Base-by-base conservation (phyloP, 2,888 invertebrate species). In the Ernsta delagoae region DNA sequence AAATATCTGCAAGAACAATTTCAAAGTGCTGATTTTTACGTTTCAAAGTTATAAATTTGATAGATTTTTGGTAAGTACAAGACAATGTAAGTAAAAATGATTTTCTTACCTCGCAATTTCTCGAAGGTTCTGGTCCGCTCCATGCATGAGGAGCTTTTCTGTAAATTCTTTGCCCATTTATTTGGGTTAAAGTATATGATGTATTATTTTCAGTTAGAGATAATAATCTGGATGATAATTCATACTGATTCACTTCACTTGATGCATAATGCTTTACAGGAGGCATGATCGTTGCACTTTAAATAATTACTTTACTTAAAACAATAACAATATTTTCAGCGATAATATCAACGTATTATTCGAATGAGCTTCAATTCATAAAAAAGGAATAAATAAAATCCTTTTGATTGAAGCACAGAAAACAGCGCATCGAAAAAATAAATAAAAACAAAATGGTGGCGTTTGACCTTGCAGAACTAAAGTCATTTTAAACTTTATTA, bases 121-220 rank as follows among this genome's bases (percentile, higher is more conserved):
- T 94, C 1, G 91, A 95, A 16, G 94, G 92, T 75, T 93, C 92
- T 11, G 94, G 92, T 45, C 93, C 93, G 65, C 79, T 85, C 89
- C 93, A 92, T 61, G 90, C 89, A 70, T 94, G 93, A 12, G 95
- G 94, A 60, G 95, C 95, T 71, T 91, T 92, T 74, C 95, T 95
- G 82, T 94, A 96, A 80, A 95, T 94, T 75, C 96, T 86, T 85
- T 96, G 96, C 11, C 96, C 96, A 87, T 96, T 96, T 82, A 95
- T 95, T 89, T 96, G 96, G 61, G 90, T 90, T 72, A 92, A 83
- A 73, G 92, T 93, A 79, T 93, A 93, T 0, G 91, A 89, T 77
- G 90, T 89, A 80, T 92, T 89, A 80, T 91, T 91, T 86, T 93
- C 92, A 72, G 92, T 93, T 81, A 92, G 81, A 72, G 92, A 85